A percentile compares a stretch with the other conserved stretches of the same genome.
Conservation (phyloP, 53 echinoderm and acorn worm genomes). For the Echinarachnius parma region DNA sequence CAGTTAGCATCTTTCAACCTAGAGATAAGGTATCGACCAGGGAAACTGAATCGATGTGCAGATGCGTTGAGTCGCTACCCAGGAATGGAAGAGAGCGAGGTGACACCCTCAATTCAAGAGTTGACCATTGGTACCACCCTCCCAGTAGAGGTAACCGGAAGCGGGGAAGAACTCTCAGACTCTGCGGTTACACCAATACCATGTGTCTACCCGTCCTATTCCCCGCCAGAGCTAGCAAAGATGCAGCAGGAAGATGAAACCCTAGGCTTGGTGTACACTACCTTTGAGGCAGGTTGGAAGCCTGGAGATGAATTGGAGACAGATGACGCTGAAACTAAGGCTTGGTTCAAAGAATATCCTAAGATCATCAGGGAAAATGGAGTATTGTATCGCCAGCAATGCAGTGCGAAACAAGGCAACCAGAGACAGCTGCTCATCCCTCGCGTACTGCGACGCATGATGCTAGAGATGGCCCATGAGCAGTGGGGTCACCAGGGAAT, state of each 20-base stretch:
- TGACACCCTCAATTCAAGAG: not conserved
- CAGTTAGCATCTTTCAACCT: slow-evolving; percentile 37
- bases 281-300: slow-evolving; percentile 33
- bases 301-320: slow-evolving; percentile 10
- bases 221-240: slow-evolving; percentile 20
- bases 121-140: slow-evolving; percentile 1
- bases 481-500: slow-evolving; percentile 56
- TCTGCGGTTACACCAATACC: not conserved
- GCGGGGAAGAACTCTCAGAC: not conserved
- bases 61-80: slow-evolving; percentile 49
- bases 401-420: not conserved
- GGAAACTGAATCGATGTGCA: slow-evolving; percentile 38
- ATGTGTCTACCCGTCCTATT: slow-evolving; percentile 58
- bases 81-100: slow-evolving; percentile 15
- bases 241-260: slow-evolving; percentile 53
- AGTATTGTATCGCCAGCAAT: slow-evolving; percentile 9
- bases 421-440: slow-evolving; percentile 38
- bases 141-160: too few relatives aligned
- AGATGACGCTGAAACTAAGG: not conserved
- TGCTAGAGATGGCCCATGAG: slow-evolving; percentile 47
- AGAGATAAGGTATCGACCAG: slow-evolving; percentile 35
- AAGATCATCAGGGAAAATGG: slow-evolving; percentile 1
- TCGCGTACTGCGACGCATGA: not conserved
- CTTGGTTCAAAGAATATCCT: slow-evolving; percentile 25
- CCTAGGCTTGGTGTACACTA: slow-evolving; percentile 16